Evolutionary conservation across 2,113 vertebrate genomes (phyloP).

Genomic region (Mobula hypostoma): DNA sequence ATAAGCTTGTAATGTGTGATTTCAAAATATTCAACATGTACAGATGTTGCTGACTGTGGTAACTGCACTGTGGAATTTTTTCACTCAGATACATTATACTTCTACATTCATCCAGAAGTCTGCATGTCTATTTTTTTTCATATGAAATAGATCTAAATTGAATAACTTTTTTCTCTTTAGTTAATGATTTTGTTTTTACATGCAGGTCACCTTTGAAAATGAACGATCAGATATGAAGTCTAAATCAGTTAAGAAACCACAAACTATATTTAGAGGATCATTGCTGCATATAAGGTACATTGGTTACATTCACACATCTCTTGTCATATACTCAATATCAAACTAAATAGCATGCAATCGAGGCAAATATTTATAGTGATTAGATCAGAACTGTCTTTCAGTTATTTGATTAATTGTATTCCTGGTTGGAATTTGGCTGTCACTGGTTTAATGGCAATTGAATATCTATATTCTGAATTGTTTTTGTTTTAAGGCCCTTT

Average conservation of each 20-base stretch:
- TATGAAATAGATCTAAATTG: not conserved
- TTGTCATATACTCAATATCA: not conserved
- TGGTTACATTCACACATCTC: not conserved
- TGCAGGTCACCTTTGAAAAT: conserved; percentile 71
- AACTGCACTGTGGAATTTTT: not conserved
- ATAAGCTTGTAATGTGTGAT: not conserved
- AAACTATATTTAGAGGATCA: conserved; percentile 81
- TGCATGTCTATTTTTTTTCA: not conserved
- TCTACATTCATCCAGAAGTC: not conserved
- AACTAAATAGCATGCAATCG: not conserved
- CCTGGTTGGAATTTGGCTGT: too few species aligned
- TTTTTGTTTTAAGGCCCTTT: too few species aligned
- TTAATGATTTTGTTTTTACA: conserved; percentile 46
- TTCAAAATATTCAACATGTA: not conserved
- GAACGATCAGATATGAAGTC: conserved; percentile 72
- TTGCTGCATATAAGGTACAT: conserved; percentile 86
- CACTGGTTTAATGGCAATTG: too few species aligned
- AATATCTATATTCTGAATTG: too few species aligned
- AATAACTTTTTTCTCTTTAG: not conserved
- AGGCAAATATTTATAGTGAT: not conserved
- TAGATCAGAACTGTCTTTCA: too few species aligned
- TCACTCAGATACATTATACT: not conserved
- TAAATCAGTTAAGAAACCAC: conserved; percentile 73
- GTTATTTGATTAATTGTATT: too few species aligned
- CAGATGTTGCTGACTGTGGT: not conserved